phyloP scores from a whole-genome alignment of 1,140 invertebrate species.

The Drosophila chauvacae region DNA sequence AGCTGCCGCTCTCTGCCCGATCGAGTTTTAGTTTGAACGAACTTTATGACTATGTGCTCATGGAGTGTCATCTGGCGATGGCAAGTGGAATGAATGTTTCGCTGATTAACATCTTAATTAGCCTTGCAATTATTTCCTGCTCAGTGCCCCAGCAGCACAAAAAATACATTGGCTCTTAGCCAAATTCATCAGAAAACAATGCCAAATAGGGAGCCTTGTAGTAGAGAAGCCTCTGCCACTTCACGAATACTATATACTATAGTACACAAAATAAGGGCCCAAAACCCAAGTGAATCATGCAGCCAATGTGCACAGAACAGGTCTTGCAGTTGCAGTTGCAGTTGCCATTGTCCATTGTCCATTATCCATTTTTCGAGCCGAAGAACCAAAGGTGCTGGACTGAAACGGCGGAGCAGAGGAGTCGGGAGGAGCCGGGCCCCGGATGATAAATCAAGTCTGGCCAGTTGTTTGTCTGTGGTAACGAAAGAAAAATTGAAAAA shows the following conservation, averaged over 20 bases:
- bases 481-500: constrained; percentile 57
- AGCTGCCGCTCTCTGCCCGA: constrained; percentile 37
- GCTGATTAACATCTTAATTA: constrained; percentile 57
- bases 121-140: constrained; percentile 51
- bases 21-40: constrained; percentile 18
- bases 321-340: constrained; percentile 48
- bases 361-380: constrained; percentile 43
- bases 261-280: constrained; percentile 2
- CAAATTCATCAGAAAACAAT: constrained; percentile 16
- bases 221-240: constrained; percentile 1
- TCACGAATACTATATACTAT: neutral
- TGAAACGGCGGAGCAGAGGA: constrained; percentile 9
- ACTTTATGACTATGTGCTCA: constrained; percentile 33
- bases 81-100: constrained; percentile 48
- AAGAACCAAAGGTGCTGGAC: constrained; percentile 22
- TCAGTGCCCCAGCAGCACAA: neutral
- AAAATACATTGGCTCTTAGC: constrained; percentile 14
- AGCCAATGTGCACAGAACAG: constrained; percentile 51
- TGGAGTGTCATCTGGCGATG: constrained; percentile 28
- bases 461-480: constrained; percentile 53
- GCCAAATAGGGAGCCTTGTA: constrained; percentile 17
- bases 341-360: constrained; percentile 27
- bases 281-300: constrained; percentile 54
- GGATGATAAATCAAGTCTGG: constrained; percentile 74
- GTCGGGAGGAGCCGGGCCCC: constrained; percentile 18